Conservation (phyloP, 2,797 vertebrate genomes). For the Oryzias dopingdopingensis region DNA sequence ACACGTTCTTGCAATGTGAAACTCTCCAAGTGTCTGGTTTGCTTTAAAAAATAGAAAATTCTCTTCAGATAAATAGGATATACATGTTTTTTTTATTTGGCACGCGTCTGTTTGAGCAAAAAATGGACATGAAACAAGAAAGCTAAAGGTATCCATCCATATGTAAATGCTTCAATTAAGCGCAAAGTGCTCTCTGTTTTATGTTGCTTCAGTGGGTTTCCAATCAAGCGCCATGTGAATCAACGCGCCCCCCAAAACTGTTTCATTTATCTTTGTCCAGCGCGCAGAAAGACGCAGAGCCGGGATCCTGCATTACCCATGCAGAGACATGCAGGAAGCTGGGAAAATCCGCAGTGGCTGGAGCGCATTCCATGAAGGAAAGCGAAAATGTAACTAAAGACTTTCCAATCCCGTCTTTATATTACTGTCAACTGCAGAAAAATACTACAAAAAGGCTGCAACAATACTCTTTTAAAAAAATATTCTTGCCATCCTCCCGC, state of each 20-base stretch:
- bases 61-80: no score
- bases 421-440: no score
- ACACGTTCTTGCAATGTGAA: no score
- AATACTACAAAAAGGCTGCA: no score
- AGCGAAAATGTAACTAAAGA: no score
- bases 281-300: slow-evolving; percentile 39
- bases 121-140: slow-evolving; percentile 23
- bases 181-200: slow-evolving; percentile 69
- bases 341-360: slow-evolving; percentile 46
- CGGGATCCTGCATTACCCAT: slow-evolving; percentile 70
- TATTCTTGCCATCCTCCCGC: no score
- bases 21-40: no score
- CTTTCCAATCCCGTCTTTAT: no score
- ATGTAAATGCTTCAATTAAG: slow-evolving; percentile 76
- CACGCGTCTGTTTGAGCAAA: no score
- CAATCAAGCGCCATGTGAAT: slow-evolving; percentile 75
- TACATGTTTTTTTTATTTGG: no score
- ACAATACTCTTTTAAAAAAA: no score
- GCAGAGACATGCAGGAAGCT: slow-evolving; percentile 52
- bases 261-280: slow-evolving; percentile 79
- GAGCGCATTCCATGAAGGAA: slow-evolving; percentile 11
- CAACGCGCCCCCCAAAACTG: slow-evolving; percentile 61
- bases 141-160: slow-evolving; percentile 49
- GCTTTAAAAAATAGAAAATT: no score
- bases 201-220: slow-evolving; percentile 74